Evolutionary conservation across 2,888 invertebrate species (phyloP).

Genomic region (Pandemis heparana): DNA sequence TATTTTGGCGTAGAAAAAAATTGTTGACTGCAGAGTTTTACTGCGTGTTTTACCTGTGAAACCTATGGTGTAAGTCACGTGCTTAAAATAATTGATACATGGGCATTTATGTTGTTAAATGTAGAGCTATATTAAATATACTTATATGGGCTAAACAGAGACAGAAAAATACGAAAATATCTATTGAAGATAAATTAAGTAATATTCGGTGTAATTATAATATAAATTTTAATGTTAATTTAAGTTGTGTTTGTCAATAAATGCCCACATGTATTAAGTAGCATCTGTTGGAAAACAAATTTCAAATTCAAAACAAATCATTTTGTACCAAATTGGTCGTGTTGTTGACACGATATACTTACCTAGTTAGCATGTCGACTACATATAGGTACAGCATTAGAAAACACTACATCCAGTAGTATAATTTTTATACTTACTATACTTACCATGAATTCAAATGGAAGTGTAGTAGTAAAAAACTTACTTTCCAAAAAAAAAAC

Average conservation of each 20-base stretch:
- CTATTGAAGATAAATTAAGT: neutral
- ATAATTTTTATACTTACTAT: neutral
- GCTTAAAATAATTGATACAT: neutral
- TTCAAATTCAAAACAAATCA: neutral
- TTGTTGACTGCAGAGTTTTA: neutral
- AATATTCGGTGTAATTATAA: too few species aligned
- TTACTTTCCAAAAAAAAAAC: neutral
- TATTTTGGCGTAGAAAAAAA: slow-evolving; percentile 23
- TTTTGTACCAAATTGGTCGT: neutral
- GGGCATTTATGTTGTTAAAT: neutral
- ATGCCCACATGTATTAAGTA: neutral
- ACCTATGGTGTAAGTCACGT: neutral
- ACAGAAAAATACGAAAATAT: neutral
- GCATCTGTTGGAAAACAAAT: neutral
- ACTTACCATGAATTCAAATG: neutral
- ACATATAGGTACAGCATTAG: neutral
- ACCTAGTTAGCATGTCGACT: slow-evolving; percentile 21
- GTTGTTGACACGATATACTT: slow-evolving; percentile 36
- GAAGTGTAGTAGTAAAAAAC: neutral
- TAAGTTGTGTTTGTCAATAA: neutral
- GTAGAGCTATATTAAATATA: too few species aligned
- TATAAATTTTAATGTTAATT: neutral
- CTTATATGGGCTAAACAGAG: neutral
- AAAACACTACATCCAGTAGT: neutral
- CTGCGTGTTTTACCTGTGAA: slow-evolving; percentile 1